Evolutionary conservation across 2,888 invertebrate genomes (phyloP), one percentile per base, ranked within the genome.

Genomic region (Apantesis nais): DNA sequence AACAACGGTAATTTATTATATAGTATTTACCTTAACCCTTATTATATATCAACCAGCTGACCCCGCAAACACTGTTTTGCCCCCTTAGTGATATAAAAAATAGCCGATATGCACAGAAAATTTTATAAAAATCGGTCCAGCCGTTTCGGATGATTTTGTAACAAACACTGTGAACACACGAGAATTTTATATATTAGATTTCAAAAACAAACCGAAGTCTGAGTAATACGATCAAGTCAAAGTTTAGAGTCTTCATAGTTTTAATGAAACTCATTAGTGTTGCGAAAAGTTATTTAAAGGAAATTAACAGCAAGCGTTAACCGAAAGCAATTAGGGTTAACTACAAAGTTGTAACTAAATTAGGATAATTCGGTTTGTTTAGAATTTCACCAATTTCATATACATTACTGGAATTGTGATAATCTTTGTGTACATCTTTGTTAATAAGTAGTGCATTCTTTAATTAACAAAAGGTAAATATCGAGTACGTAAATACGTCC

Each of bases 251-350:
- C 2, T 52, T n/a, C n/a, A n/a, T 52, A n/a, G 52, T 52, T n/a
- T 7, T n/a, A 52, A 2, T 11, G 55, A 55, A 9, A 48, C 7
- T n/a, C 2, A 64, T 44, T 19, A 64, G 5, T 22, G 31, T 48
- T 48, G 14, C 22, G n/a, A 1, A 7, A 31, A 48, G 22, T n/a
- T 34, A 52, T 66, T 58, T 16, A 55, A 55, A 14, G 19, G 19
- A 25, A n/a, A 29, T 66, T 55, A 66, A 22, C 48, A 55, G 55
- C 39, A 25, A 55, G 37, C 37, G 9, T 39, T 12, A 66, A 66
- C 34, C 29, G 22, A 55, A 55, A 29, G 39, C 29, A 39, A 66
- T 66, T 66, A 55, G 29, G 37, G 55, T 58, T 66, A 58, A 39
- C 66, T 55, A 55, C 25, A 58, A 37, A 37, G 8, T 25, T 39